Base-by-base conservation (phyloP, 2,888 invertebrate genomes). In the Monochamus alternatus region DNA sequence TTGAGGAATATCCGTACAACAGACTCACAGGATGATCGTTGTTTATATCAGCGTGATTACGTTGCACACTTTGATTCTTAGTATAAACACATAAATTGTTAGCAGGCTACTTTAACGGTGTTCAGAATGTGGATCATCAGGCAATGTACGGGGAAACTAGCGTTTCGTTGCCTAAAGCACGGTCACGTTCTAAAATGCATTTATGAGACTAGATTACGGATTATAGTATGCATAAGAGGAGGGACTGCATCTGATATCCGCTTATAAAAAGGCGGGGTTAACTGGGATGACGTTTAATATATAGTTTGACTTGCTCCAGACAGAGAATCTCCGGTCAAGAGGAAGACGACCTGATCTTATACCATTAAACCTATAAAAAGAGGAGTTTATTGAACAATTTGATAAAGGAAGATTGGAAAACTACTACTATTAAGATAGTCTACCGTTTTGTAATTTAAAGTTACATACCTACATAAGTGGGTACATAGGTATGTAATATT, bases 1-100 rank as follows among this genome's bases (percentile, higher is more conserved):
- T 90, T 90, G 92, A 89, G 91, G 89, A 90, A 89, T 89, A 84
- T 80, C 89, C 69, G 88, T 88, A 84, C 86, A 85, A 87, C 89
- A 87, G 89, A 76, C 77, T 78, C 67, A 74, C 82, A 74, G 77
- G 78, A 81, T 80, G 80, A 76, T 74, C 75, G 77, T 80, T 78
- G 81, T 81, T 77, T 80, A 78, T 81, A 81, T 78, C 77, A 74
- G 78, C 80, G 82, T 82, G 84, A 82, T 82, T 82, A 82, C 81
- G 80, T 81, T 81, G 84, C 82, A 82, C 82, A 82, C 80, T 83
- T 83, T 81, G 78, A 82, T 82, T 81, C 81, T 64, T 77, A 68
- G 75, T 75, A 77, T 78, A 80, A 81, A 81, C 82, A 85, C 83
- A 83, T 82, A 82, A 84, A 85, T 82, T 80, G 79, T 75, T 76